These are phyloP conservation scores for Theropithecus gelada DNA, from an alignment of 2,113 vertebrate species.

Conservation along the genomic window DNA sequence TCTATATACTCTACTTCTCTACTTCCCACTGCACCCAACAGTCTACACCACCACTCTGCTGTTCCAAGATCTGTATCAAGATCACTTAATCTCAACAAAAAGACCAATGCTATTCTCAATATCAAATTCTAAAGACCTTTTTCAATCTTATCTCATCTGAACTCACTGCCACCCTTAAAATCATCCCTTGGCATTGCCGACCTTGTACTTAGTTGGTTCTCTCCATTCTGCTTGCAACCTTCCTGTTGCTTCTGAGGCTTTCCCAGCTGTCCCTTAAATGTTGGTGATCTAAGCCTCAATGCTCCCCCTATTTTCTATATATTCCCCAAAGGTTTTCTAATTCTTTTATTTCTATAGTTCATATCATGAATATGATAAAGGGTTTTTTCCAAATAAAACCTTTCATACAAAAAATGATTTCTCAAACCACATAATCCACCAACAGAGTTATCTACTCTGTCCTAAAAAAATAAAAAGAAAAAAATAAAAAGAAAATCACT, in stretches of 20 bases:
- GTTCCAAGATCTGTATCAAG: neutral
- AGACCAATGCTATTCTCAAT: neutral
- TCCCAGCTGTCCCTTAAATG: neutral
- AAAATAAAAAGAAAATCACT: neutral
- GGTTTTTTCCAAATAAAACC: neutral
- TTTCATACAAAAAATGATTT: neutral
- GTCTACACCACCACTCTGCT: neutral
- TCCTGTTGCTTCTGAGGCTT: neutral
- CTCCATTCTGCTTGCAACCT: neutral
- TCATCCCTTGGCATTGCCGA: neutral
- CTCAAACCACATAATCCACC: neutral
- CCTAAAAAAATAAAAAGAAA: neutral
- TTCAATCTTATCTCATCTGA: neutral
- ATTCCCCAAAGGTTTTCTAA: conserved; percentile 2
- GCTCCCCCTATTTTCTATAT: neutral
- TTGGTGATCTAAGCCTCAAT: neutral
- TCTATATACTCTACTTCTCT: neutral
- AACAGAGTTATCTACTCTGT: neutral
- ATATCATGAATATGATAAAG: neutral
- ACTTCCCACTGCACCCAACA: neutral
- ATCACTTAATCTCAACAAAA: neutral
- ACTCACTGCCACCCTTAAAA: neutral
- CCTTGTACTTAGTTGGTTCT: neutral
- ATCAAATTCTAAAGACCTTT: neutral
- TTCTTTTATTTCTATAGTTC: conserved; percentile 14